A percentile compares a stretch with the other conserved stretches of the same genome.
These are phyloP conservation scores for Eucidaris tribuloides DNA, from an alignment of 35 echinoderm and acorn worm species.

Conservation along the genomic window DNA sequence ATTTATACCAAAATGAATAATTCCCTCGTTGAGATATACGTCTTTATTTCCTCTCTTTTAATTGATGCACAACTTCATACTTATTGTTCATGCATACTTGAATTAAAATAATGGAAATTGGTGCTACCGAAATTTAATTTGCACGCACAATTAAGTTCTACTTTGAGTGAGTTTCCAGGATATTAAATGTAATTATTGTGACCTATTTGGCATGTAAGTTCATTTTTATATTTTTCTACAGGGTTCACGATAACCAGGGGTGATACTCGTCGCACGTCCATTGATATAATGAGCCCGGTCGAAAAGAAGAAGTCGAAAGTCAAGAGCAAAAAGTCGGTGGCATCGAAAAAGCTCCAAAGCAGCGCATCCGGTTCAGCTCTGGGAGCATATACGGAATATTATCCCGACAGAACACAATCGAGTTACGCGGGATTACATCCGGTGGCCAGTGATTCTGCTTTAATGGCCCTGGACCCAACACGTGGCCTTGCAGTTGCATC, in stretches of 20 bases:
- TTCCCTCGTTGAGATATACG: too few species aligned
- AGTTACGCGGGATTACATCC: constrained; percentile 4
- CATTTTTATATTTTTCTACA: not conserved
- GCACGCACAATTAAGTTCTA: not conserved
- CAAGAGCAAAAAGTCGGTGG: constrained; percentile 5
- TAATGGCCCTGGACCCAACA: not conserved
- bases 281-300: not conserved
- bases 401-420: not conserved
- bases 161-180: not conserved
- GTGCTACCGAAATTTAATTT: not conserved
- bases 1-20: too few species aligned
- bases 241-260: constrained; percentile 8
- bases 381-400: not conserved
- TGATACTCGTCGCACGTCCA: not conserved
- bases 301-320: not conserved
- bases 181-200: not conserved
- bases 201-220: not conserved
- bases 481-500: not conserved
- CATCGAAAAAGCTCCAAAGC: not conserved
- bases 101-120: not conserved
- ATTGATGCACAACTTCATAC: not conserved
- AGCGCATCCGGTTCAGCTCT: not conserved
- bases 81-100: not conserved
- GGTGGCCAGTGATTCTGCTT: not conserved
- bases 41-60: not conserved